These are phyloP conservation scores for Meloidogyne floridensis DNA, from an alignment of 1,140 invertebrate genomes.

Conservation along the genomic window DNA sequence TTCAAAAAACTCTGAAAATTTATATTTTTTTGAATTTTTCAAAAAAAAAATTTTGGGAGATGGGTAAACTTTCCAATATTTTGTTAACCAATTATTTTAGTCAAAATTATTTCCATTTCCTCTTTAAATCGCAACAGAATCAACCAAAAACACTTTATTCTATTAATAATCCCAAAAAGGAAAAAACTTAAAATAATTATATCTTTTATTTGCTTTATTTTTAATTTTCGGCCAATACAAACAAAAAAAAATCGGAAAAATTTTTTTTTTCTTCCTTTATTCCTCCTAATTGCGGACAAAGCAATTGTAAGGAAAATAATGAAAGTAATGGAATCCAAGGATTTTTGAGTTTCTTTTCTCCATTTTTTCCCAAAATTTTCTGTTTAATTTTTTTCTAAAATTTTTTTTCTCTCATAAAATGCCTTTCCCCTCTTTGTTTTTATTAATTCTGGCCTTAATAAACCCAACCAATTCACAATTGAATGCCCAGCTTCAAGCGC, in stretches of 20 bases:
- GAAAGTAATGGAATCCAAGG: no score
- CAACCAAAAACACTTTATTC: background rate
- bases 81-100: no score
- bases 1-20: no score
- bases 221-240: constrained; percentile 1
- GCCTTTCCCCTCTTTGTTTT: background rate
- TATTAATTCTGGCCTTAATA: background rate
- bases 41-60: no score
- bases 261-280: background rate
- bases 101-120: no score
- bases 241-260: background rate
- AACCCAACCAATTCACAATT: constrained; percentile 9
- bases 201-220: background rate
- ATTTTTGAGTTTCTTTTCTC: no score
- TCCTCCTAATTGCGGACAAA: background rate
- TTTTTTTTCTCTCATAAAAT: background rate
- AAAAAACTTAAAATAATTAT: background rate
- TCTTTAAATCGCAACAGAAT: no score
- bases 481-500: background rate
- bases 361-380: background rate
- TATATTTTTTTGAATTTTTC: no score
- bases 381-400: background rate
- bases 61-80: no score
- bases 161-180: background rate
- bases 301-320: background rate